Evolutionary conservation across 2,113 vertebrate genomes (phyloP), one percentile per base, ranked within the genome.

Genomic region (Peromyscus leucopus): DNA sequence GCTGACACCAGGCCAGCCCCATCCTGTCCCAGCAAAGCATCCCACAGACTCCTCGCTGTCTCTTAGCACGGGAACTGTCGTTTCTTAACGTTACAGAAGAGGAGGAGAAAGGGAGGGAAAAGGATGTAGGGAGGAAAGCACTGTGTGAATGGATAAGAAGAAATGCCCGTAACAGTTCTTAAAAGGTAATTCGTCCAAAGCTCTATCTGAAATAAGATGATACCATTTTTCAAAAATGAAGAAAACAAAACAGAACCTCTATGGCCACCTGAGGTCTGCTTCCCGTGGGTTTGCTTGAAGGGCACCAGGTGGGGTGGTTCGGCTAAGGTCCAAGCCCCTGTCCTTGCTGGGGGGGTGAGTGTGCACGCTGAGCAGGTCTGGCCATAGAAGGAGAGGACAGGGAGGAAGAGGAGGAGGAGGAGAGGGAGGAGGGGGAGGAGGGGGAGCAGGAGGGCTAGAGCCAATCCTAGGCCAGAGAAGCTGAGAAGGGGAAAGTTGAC

Each of bases 171-270:
- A 46, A 84, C 13, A 42, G 39, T 16, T 57, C 59, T 33, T 61
- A 86, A 91, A 93, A 95, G 79, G 7, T 36, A 65, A n/a, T 61
- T 82, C 86, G 10, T 55, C 74, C 61, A 7, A 91, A 89, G 93
- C 74, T 72, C 59, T 36, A 19, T 63, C 46, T 57, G 36, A 22
- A 83, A 83, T 24, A 59, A 90, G 3, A 97, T 87, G 28, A 79
- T 69, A 91, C 22, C 31, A 85, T 79, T 74, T 94, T 95, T 79
- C 17, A 67, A 57, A 74, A 95, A 71, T 71, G 79, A 92, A 69
- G 79, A 57, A 74, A 95, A 67, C n/a, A 85, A 76, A 63, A 19
- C 19, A 85, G 82, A 95, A 87, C 89, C 19, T 12, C 55, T 16
- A n/a, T 48, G 48, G 48, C 22, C 93, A 16, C 39, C n/a, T 91